Percentiles rank a stretch among this genome's conserved stretches.
Conservation (phyloP, 2,797 vertebrate species). For the Sebastes itinus region DNA sequence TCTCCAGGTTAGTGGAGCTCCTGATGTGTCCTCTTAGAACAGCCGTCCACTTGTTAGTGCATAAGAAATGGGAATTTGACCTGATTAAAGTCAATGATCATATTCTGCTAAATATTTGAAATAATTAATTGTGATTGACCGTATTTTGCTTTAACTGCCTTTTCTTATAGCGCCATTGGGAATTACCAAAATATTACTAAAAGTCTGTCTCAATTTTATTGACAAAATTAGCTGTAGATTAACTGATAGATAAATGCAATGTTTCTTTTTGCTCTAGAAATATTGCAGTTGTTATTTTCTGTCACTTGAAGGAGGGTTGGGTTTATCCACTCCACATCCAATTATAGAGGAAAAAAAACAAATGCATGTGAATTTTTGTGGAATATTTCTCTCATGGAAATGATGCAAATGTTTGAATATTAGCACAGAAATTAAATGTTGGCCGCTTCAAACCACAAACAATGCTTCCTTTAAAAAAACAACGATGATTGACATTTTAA, state of each 20-base stretch:
- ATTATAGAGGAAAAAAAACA: not conserved
- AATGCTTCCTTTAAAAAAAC: not conserved
- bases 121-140: not conserved
- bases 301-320: not conserved
- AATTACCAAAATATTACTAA: not conserved
- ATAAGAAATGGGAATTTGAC: not conserved
- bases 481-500: not conserved
- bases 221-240: not conserved
- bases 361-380: not conserved
- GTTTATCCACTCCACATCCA: not conserved
- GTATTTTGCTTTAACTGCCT: not conserved
- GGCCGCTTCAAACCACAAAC: not conserved
- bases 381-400: not conserved
- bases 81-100: not conserved
- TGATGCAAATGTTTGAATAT: not conserved
- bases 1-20: slow-evolving; percentile 85
- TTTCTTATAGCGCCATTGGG: not conserved
- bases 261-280: not conserved
- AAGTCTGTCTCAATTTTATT: not conserved
- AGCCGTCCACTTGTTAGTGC: not conserved
- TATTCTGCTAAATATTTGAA: not conserved
- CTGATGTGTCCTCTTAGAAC: not conserved
- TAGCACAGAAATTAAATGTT: not conserved
- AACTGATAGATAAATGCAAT: not conserved
- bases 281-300: not conserved